Conservation (phyloP, 2,113 vertebrate genomes). For the Clarias macrocephalus region DNA sequence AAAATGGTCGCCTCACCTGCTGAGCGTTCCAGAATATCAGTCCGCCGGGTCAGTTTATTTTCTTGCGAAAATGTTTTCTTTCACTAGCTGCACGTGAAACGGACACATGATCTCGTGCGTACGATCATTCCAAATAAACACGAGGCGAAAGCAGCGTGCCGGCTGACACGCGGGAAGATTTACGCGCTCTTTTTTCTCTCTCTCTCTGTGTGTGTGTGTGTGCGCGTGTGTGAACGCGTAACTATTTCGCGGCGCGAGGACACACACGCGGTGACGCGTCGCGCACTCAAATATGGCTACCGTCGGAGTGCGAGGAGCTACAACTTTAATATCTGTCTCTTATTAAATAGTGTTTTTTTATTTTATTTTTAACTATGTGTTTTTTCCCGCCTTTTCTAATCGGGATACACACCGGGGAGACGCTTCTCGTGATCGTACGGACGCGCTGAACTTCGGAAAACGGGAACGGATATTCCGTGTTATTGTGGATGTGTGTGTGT, state of each 20-base stretch:
- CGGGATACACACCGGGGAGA: not conserved
- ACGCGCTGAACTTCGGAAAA: not conserved
- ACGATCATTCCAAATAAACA: too few relatives aligned
- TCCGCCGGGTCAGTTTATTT: conserved; percentile 77
- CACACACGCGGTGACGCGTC: conserved; percentile 47
- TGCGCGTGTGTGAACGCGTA: not conserved
- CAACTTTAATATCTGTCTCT: conserved; percentile 58
- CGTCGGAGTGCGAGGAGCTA: conserved; percentile 55
- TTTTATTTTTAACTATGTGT: not conserved
- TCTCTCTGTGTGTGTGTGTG: too few relatives aligned
- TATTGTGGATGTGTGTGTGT: conserved; percentile 27
- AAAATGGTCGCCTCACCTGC: conserved; percentile 73
- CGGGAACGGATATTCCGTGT: not conserved
- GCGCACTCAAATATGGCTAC: conserved; percentile 62
- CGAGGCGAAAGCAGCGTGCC: too few relatives aligned
- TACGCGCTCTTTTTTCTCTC: too few relatives aligned
- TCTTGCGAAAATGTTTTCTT: not conserved
- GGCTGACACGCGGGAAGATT: too few relatives aligned
- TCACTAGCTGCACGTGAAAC: not conserved
- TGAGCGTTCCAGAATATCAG: conserved; percentile 72
- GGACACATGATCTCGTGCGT: too few relatives aligned
- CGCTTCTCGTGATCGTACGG: too few relatives aligned
- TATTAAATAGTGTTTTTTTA: conserved; percentile 14
- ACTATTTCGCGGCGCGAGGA: conserved; percentile 52
- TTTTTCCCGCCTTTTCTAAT: not conserved